phyloP scores from a whole-genome alignment of 2,888 invertebrate species.

The Volucella inanis region DNA sequence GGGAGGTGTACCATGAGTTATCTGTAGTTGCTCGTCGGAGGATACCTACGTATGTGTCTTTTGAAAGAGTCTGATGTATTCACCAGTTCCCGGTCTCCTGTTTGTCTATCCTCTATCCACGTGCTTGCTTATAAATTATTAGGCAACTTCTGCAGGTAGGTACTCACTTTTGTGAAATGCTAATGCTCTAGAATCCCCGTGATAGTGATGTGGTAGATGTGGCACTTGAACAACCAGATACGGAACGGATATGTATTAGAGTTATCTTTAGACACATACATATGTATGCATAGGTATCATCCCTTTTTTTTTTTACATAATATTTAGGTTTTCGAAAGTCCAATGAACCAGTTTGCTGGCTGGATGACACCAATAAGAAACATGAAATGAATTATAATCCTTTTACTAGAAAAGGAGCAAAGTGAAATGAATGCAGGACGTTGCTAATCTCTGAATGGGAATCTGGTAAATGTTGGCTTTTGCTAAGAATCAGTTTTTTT shows the following conservation, averaged over 20 bases:
- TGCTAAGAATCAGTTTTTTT: background rate
- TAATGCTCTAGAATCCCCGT: conserved; percentile 58
- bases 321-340: conserved; percentile 43
- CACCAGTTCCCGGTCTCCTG: conserved; percentile 19
- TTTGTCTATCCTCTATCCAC: background rate
- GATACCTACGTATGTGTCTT: background rate
- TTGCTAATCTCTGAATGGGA: conserved; percentile 55
- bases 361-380: conserved; percentile 21
- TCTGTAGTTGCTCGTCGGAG: conserved; percentile 4
- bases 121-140: conserved; percentile 61
- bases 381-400: conserved; percentile 57
- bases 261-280: conserved; percentile 10
- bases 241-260: conserved; percentile 19
- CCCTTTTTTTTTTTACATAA: conserved; percentile 26
- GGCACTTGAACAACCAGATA: conserved; percentile 53
- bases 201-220: conserved; percentile 10
- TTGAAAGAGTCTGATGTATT: background rate
- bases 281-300: conserved; percentile 29
- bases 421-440: conserved; percentile 25
- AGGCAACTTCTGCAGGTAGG: conserved; percentile 48
- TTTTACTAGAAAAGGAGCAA: conserved; percentile 14
- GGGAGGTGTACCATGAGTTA: conserved; percentile 23
- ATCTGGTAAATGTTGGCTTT: conserved; percentile 35
- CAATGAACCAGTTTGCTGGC: conserved; percentile 64
- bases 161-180: conserved; percentile 62